phyloP scores from a whole-genome alignment of 2,113 vertebrate genomes.

The Scophthalmus maximus region DNA sequence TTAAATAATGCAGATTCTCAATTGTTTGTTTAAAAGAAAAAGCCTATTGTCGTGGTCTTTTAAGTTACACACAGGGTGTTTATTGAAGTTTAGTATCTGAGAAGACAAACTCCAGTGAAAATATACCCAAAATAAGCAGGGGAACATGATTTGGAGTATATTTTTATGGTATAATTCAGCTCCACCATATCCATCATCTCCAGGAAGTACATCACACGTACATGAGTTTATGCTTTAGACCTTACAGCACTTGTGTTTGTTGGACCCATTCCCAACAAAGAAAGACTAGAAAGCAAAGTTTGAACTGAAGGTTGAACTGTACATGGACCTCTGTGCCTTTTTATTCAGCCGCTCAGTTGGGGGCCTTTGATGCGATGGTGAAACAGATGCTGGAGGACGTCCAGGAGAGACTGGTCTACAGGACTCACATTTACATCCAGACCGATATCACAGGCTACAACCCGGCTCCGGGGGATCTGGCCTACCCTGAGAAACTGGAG shows the following conservation, averaged over 20 bases:
- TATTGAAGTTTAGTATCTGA: too few species aligned
- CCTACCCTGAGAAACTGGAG: slow-evolving; percentile 96
- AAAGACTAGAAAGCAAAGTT: background rate
- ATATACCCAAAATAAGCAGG: background rate
- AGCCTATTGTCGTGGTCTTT: too few species aligned
- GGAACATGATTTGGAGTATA: background rate
- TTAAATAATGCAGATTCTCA: too few species aligned
- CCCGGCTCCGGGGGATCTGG: slow-evolving; percentile 94
- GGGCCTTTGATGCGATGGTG: slow-evolving; percentile 92
- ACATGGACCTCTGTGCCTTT: slow-evolving; percentile 30
- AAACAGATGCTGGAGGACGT: slow-evolving; percentile 99
- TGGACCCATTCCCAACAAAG: slow-evolving; percentile 8
- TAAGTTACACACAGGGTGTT: too few species aligned
- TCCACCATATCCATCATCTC: background rate
- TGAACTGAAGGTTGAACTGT: slow-evolving; percentile 10
- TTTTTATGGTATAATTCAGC: background rate
- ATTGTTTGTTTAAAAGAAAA: too few species aligned
- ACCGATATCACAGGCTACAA: slow-evolving; percentile 96
- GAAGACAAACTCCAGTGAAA: too few species aligned
- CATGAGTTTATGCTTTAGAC: background rate
- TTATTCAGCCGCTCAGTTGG: slow-evolving; percentile 87
- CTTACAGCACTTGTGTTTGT: background rate
- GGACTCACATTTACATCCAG: slow-evolving; percentile 98
- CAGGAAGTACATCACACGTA: background rate
- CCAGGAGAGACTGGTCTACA: slow-evolving; percentile 95